Base-by-base conservation (phyloP, 1,140 invertebrate species). In the Sycophila sp. region DNA sequence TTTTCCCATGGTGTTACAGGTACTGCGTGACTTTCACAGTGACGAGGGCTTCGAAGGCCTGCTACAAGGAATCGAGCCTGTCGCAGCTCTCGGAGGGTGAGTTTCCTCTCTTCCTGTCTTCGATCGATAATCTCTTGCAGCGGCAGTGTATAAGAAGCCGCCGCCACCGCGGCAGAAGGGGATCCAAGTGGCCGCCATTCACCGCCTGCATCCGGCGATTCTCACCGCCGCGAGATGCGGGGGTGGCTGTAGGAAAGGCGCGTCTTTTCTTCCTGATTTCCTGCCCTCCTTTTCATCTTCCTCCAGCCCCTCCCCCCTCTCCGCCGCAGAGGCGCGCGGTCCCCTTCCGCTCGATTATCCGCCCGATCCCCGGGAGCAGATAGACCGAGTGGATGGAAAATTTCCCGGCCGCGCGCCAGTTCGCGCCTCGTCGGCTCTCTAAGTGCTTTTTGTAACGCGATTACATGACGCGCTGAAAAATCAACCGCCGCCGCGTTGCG, bases 1-100 rank as follows among this genome's bases (percentile, higher is more conserved):
- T n/a, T 47, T 19, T 11, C 4, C 11, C 28, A 26, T 15, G 22
- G 26, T 63, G 58, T 90, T 91, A 26, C 89, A 95, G 94, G 78
- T 94, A 94, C 80, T 94, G 93, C 79, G 91, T 94, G 4, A 90
- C 93, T 76, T 95, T 94, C 76, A 91, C 94, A 82, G 90, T 95
- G 15, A 87, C 91, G 42, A 94, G 94, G 83, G 90, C 92, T 4
- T 91, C 93, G 4, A 94, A 94, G 75, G 91, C 92, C 2, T 95
- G 93, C 78, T 91, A 92, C 78, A 90, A 91, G 73, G 89, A 93
- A 78, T 87, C 89, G 7, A 89, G 88, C 22, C 93, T 92, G 76
- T 89, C 90, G 65, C 81, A 89, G 2, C 83, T 94, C 64, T 84
- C 90, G 77, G 93, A 94, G 90, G 93, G 93, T 93, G 86, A 85